Base-by-base conservation (phyloP, 2,113 vertebrate species). In the Pangasianodon hypophthalmus region DNA sequence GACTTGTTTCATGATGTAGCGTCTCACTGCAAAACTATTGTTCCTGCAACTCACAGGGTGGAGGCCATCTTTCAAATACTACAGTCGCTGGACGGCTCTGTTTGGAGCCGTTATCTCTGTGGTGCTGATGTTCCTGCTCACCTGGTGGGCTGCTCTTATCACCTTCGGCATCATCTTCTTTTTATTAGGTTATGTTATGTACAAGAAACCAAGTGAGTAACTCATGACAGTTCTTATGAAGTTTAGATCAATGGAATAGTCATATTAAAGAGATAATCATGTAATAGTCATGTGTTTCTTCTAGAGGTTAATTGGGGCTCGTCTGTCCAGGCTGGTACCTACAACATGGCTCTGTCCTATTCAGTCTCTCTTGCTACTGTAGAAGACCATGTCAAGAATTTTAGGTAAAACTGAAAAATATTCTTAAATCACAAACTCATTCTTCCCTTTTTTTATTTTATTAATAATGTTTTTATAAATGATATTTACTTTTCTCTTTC, bases 301-400 rank as follows among this genome's bases (percentile, higher is more conserved):
- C 19, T 90, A 97, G 96, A 96, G 89, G 92, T 96, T 1, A 97
- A 97, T 89, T 96, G 96, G 96, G 95, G 96, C 1, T 96, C 96
- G 0, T 96, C 94, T 0, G 92, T 96, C 75, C 96, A 97, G 90
- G 96, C 93, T 0, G 90, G 95, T 3, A 94, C 93, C 21, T 96
- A 97, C 93, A 96, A 94, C 91, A 95, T 95, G 93, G 96, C 96
- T 46, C 90, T 96, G 85, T 96, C 96, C 0, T 95, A 95, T 88
- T 94, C 95, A 0, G 92, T 96, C 16, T 94, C 92, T 84, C 93
- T 97, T 18, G 93, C 92, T 4, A 93, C 90, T 13, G 93, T 96
- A 1, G 94, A 97, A 86, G 96, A 97, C 58, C 96, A 97, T 0
- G 94, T 97, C 26, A 97, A 97, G 88, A 97, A 97, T 90, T 97